Conservation (phyloP, 1,140 invertebrate genomes). For the Drosophila nannoptera region DNA sequence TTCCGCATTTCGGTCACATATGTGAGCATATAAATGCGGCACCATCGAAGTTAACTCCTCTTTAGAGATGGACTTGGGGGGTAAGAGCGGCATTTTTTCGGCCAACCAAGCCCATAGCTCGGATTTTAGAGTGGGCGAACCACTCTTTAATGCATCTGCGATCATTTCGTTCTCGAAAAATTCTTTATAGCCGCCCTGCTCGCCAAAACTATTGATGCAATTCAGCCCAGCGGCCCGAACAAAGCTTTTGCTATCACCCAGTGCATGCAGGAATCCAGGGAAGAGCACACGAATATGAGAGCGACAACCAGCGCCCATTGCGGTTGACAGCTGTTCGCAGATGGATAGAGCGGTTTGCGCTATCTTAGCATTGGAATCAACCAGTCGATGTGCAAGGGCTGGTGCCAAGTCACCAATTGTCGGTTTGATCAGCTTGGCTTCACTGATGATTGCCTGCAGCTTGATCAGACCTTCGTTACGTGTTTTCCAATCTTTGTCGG, state of each 20-base stretch:
- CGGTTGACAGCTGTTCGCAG: constrained; percentile 87
- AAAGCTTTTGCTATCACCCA: constrained; percentile 86
- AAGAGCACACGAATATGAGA: constrained; percentile 89
- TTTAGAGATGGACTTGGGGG: constrained; percentile 86
- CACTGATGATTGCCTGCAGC: constrained; percentile 82
- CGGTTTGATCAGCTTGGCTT: constrained; percentile 89
- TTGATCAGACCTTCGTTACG: constrained; percentile 78
- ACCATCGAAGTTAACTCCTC: constrained; percentile 90
- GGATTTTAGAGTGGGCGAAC: constrained; percentile 89
- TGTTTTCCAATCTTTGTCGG: constrained; percentile 97
- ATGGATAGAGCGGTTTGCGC: constrained; percentile 90
- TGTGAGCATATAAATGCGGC: constrained; percentile 88
- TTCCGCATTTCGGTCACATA: constrained; percentile 95
- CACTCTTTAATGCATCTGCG: constrained; percentile 89
- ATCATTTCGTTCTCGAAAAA: constrained; percentile 94
- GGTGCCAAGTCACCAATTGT: constrained; percentile 91
- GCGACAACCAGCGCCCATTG: constrained; percentile 90
- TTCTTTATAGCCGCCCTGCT: constrained; percentile 88
- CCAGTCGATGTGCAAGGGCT: constrained; percentile 86
- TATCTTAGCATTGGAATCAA: constrained; percentile 95
- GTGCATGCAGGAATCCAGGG: constrained; percentile 89
- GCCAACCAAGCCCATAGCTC: constrained; percentile 92
- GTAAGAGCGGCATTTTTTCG: constrained; percentile 86
- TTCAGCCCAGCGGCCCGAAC: constrained; percentile 88
- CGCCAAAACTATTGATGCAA: constrained; percentile 91